Evolutionary conservation across 2,888 invertebrate genomes (phyloP).

Genomic region (Pristionchus exspectatus): DNA sequence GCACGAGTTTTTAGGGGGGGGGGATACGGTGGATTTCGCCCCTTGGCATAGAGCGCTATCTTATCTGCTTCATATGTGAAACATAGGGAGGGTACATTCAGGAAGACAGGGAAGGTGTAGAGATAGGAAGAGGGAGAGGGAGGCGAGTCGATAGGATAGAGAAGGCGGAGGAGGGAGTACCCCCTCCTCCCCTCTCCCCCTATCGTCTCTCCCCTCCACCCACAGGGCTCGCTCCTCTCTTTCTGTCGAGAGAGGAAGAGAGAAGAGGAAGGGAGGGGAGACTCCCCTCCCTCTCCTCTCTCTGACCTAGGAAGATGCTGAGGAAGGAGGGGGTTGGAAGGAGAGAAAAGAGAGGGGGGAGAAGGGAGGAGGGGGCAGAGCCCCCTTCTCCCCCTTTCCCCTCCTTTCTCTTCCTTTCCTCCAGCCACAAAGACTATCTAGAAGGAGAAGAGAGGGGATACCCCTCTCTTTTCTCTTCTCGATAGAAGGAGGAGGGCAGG

Average conservation of each 20-base stretch:
- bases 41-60: not conserved
- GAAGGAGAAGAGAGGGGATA: conserved; percentile 3
- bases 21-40: not conserved
- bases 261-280: conserved; percentile 21
- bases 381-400: not conserved
- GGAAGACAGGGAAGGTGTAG: not conserved
- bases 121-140: conserved; percentile 31
- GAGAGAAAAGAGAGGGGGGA: conserved; percentile 15
- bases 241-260: not conserved
- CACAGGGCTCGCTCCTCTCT: not conserved
- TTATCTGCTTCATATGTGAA: conserved; percentile 20
- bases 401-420: not conserved
- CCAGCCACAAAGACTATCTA: conserved; percentile 12
- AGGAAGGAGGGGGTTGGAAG: conserved; percentile 4
- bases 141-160: conserved; percentile 46
- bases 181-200: not conserved
- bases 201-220: not conserved
- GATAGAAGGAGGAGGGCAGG: not conserved
- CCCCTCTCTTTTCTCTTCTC: not conserved
- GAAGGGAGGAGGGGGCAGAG: not conserved
- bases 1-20: not conserved
- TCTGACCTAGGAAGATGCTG: conserved; percentile 9
- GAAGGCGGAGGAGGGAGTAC: not conserved
- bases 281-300: not conserved
- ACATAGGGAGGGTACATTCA: conserved; percentile 34